phyloP scores from a whole-genome alignment of 2,113 vertebrate species.

The Neomonachus schauinslandi region DNA sequence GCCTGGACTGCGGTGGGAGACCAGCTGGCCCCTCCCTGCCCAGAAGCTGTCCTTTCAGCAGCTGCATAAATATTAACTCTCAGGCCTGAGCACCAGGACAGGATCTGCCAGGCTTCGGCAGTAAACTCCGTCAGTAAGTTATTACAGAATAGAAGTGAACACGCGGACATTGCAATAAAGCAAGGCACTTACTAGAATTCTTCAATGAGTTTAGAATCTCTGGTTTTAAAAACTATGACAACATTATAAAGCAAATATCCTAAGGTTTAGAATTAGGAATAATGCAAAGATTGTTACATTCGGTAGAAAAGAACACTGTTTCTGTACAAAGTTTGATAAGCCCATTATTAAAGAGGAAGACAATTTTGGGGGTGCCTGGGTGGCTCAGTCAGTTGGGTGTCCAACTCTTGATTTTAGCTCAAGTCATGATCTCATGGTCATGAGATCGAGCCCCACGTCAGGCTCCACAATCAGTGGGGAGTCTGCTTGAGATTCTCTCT shows the following conservation, averaged over 20 bases:
- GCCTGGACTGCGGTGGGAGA: not conserved
- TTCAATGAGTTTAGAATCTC: not conserved
- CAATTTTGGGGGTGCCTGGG: not conserved
- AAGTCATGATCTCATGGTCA: not conserved
- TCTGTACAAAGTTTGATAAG: not conserved
- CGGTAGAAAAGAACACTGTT: not conserved
- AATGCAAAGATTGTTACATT: not conserved
- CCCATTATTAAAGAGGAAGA: not conserved
- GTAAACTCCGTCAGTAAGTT: not conserved
- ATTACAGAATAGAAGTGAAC: not conserved
- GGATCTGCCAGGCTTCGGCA: rapidly evolving
- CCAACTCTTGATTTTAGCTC: not conserved
- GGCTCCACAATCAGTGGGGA: not conserved
- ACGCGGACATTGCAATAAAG: not conserved
- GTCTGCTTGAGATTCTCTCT: not conserved
- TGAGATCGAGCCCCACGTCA: not conserved
- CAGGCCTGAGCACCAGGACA: rapidly evolving
- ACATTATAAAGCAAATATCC: not conserved
- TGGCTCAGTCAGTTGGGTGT: not conserved
- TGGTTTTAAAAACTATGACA: not conserved
- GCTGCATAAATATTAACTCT: not conserved
- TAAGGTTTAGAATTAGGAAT: not conserved
- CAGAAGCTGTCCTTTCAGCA: not conserved
- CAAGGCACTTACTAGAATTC: not conserved
- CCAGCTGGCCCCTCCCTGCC: too few relatives aligned